Evolutionary conservation across 2,888 invertebrate genomes (phyloP).

Genomic region (Tineola bisselliella): DNA sequence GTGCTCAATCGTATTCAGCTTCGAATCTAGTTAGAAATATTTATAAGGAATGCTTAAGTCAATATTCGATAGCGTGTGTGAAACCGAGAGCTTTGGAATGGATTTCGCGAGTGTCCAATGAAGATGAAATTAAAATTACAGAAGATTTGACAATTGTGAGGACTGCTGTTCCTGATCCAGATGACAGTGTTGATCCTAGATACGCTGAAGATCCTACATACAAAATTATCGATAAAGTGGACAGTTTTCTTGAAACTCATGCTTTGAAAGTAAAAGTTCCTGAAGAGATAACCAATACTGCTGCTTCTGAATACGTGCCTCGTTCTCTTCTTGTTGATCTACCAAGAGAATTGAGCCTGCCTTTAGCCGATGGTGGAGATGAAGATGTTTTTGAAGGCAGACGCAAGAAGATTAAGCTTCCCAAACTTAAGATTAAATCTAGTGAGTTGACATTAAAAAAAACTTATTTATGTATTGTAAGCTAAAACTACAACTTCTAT

Average conservation of each 20-base stretch:
- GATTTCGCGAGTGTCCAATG: constrained; percentile 72
- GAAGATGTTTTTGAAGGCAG: constrained; percentile 56
- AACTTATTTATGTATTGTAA: not conserved
- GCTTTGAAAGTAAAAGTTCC: constrained; percentile 80
- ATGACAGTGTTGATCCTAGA: constrained; percentile 44
- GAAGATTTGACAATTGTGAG: constrained; percentile 79
- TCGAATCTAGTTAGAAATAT: constrained; percentile 72
- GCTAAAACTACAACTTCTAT: too few species aligned
- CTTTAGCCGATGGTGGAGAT: constrained; percentile 70
- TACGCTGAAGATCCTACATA: constrained; percentile 64
- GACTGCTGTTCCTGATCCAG: constrained; percentile 60
- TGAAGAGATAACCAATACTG: constrained; percentile 67
- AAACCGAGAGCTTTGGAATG: constrained; percentile 82
- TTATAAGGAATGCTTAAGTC: constrained; percentile 74
- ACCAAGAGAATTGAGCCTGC: constrained; percentile 75
- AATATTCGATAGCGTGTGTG: constrained; percentile 77
- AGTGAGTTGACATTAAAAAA: constrained; percentile 25
- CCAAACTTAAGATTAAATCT: constrained; percentile 61
- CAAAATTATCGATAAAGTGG: constrained; percentile 76
- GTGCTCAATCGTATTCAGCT: constrained; percentile 63
- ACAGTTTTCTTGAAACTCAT: constrained; percentile 79
- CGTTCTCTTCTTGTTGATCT: constrained; percentile 70
- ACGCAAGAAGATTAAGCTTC: constrained; percentile 63
- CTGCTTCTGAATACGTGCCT: constrained; percentile 70
- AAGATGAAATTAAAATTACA: constrained; percentile 78